phyloP scores from a whole-genome alignment of 2,113 vertebrate genomes.

The Microcebus griseorufus region DNA sequence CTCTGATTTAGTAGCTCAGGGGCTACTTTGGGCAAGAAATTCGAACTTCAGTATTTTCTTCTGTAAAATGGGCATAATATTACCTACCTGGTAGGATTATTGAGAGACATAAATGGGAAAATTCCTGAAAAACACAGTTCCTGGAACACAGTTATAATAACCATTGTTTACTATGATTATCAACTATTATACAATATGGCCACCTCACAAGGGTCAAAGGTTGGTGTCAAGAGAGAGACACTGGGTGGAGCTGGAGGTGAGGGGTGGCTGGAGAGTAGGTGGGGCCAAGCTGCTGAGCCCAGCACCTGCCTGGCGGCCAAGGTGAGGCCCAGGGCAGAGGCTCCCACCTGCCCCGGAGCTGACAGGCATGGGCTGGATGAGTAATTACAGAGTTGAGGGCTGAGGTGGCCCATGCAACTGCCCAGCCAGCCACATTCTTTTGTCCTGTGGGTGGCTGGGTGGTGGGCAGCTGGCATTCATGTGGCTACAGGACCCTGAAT shows the following conservation, averaged over 20 bases:
- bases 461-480: slow-evolving; percentile 26
- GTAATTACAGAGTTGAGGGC: slow-evolving; percentile 54
- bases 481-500: neutral
- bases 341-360: neutral
- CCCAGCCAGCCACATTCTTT: slow-evolving; percentile 48
- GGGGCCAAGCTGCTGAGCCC: neutral
- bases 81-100: neutral
- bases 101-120: neutral
- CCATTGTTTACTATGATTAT: neutral
- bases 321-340: slow-evolving; percentile 34
- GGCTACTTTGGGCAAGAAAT: neutral
- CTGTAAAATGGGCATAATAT: neutral
- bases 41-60: slow-evolving; percentile 27
- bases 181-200: neutral
- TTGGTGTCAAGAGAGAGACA: neutral
- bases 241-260: neutral
- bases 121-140: neutral
- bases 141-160: neutral
- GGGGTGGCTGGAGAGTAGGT: neutral
- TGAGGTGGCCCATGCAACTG: slow-evolving; percentile 48
- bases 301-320: neutral
- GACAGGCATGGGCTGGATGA: slow-evolving; percentile 61
- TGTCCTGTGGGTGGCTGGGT: neutral
- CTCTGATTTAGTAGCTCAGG: neutral
- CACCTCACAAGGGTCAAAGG: slow-evolving; percentile 46